Evolutionary conservation across 2,113 vertebrate genomes (phyloP).

Genomic region (Felis chaus): DNA sequence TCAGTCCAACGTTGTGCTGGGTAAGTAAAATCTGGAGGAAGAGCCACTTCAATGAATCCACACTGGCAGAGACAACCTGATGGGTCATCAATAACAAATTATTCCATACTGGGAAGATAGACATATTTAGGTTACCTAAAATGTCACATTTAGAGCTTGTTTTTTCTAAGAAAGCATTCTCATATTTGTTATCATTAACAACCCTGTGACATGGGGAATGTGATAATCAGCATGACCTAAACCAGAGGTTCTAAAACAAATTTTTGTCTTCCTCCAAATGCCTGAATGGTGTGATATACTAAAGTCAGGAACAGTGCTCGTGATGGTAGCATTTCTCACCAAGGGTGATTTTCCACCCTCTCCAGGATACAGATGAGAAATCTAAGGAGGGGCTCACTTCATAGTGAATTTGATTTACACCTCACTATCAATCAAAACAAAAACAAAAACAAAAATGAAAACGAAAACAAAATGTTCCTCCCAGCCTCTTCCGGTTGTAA

Average conservation of each 20-base stretch:
- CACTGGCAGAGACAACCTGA: background rate
- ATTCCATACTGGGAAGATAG: background rate
- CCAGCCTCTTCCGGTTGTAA: background rate
- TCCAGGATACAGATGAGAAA: background rate
- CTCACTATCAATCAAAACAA: background rate
- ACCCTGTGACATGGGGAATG: background rate
- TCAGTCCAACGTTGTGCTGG: background rate
- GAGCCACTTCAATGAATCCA: background rate
- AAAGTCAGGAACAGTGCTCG: background rate
- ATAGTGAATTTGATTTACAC: background rate
- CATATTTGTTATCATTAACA: background rate
- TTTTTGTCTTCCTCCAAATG: background rate
- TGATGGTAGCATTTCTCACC: background rate
- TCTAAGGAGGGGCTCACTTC: background rate
- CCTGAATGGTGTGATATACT: background rate
- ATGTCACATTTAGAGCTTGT: background rate
- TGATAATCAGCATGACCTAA: background rate
- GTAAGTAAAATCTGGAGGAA: background rate
- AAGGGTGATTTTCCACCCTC: background rate
- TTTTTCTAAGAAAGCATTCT: slow-evolving; percentile 17
- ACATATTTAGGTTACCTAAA: background rate
- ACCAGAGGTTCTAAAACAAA: background rate
- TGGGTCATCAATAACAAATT: background rate
- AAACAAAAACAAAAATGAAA: no score
- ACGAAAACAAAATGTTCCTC: background rate